Evolutionary conservation across 2,113 vertebrate genomes (phyloP).

Genomic region (Puntigrus tetrazona): DNA sequence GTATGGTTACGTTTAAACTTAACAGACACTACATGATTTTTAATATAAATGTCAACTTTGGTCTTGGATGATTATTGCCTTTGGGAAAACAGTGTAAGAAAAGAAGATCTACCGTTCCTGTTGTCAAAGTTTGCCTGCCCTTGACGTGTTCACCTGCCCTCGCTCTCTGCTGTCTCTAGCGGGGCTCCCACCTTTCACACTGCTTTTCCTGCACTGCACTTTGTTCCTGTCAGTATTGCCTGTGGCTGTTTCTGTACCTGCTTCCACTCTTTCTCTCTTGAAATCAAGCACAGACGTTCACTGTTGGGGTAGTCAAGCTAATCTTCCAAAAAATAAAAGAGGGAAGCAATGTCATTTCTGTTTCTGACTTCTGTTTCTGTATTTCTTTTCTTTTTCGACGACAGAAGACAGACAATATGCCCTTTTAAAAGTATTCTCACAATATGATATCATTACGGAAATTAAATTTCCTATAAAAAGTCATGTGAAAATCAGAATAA

Average conservation of each 20-base stretch:
- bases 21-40: background rate
- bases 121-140: constrained; percentile 13
- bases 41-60: background rate
- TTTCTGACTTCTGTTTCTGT: too few species aligned
- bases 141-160: constrained; percentile 32
- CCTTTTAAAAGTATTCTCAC: background rate
- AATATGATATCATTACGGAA: background rate
- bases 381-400: too few species aligned
- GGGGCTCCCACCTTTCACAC: constrained; percentile 26
- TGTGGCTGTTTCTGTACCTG: constrained; percentile 18
- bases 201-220: constrained; percentile 15
- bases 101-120: constrained; percentile 56
- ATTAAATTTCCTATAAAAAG: background rate
- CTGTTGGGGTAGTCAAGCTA: background rate
- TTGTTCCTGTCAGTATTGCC: constrained; percentile 36
- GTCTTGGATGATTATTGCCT: background rate
- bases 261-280: constrained; percentile 17
- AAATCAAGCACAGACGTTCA: constrained; percentile 6
- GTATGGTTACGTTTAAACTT: background rate
- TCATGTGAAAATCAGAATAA: background rate
- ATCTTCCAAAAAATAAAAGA: background rate
- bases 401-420: background rate
- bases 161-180: constrained; percentile 10
- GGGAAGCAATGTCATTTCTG: background rate
- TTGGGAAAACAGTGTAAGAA: background rate